phyloP scores from a whole-genome alignment of 2,888 invertebrate genomes.

The Mongoloraphidia duomilia region DNA sequence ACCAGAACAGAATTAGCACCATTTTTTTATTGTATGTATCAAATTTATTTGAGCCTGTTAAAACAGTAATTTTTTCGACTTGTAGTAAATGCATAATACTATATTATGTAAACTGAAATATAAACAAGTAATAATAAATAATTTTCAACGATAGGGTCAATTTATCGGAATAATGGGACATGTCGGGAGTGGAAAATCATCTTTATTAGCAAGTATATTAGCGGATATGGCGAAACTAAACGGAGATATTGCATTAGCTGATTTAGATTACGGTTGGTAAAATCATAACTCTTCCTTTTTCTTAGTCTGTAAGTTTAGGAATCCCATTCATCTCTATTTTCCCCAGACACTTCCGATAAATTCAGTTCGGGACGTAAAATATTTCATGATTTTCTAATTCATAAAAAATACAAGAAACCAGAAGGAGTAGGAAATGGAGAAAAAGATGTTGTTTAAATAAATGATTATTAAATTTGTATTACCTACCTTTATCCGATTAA shows the following conservation, averaged over 20 bases:
- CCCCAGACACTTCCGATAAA: not conserved
- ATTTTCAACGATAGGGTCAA: constrained; percentile 39
- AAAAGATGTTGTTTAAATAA: no score
- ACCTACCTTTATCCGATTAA: no score
- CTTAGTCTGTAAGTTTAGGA: not conserved
- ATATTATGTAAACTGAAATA: constrained; percentile 16
- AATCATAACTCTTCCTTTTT: constrained; percentile 3
- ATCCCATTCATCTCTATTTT: not conserved
- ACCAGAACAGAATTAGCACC: no score
- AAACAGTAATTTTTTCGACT: not conserved
- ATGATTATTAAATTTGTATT: no score
- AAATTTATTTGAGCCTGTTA: no score
- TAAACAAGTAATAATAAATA: constrained; percentile 24
- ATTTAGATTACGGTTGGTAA: constrained; percentile 42
- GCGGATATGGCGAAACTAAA: constrained; percentile 63
- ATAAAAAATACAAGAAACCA: no score
- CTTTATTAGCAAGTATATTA: constrained; percentile 68
- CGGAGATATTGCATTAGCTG: constrained; percentile 55
- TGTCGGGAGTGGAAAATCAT: constrained; percentile 86
- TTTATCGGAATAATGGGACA: constrained; percentile 76
- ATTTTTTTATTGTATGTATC: no score
- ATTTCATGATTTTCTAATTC: no score
- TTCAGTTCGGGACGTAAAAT: no score
- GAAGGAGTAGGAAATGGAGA: no score
- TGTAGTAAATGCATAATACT: no score